Evolutionary conservation across 2,113 vertebrate genomes (phyloP), one percentile per base, ranked within the genome.

Genomic region (Thunnus thynnus): DNA sequence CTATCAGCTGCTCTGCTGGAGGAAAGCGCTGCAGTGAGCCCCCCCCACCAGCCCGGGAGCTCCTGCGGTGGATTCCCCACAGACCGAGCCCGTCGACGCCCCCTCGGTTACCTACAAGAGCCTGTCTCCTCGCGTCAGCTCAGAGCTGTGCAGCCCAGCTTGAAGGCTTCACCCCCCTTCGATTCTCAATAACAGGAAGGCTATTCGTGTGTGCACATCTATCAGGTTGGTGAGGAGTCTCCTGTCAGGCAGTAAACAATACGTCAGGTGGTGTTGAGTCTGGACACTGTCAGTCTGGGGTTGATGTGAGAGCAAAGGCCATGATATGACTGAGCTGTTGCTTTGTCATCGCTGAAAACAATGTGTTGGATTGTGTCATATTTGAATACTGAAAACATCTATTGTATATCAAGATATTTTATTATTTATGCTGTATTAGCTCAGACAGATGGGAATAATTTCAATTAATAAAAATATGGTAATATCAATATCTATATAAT

Each of bases 111-210:
- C 76, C 56, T 64, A 54, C 52, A 30, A 65, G 52, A 80, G 74
- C 50, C 86, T 83, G 86, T 91, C 91, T 86, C 48, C 70, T 82
- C 5, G 3, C 32, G 41, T 90, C 86, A 83, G 77, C 78, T 89
- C 78, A 67, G 61, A 83, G 72, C 72, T 69, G 64, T 58, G 79
- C 80, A 76, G 81, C 83, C 44, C 88, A 61, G 86, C 84, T 79
- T 84, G 83, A 80, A 85, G 70, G 48, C 55, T 78, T 68, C 78
- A 56, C 67, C 76, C 56, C 64, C 36, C 7, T 41, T 56, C 55
- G 73, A 72, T 79, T 80, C 48, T 30, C 60, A 81, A 76, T 80
- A 82, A 86, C 60, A 63, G 56, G 52, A 44, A 47, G 46, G 13
- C 7, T 16, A 27, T 32, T 14, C 13, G 72, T 54, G 66, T 41